A percentile compares a stretch with the other conserved stretches of the same genome.
Conservation (phyloP, 1,140 invertebrate genomes). For the Anthonomus grandis region DNA sequence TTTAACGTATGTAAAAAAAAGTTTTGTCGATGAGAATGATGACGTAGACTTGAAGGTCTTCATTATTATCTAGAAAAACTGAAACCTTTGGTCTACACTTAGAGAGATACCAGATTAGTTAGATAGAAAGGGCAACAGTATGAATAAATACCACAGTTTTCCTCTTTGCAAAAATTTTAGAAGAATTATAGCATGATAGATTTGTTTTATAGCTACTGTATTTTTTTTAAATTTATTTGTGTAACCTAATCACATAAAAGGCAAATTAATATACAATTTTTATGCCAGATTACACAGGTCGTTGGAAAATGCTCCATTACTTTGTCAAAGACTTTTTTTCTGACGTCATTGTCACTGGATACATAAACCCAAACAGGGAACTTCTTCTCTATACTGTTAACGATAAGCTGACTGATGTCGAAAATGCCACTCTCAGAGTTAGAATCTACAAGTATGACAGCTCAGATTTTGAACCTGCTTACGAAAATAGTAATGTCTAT, state of each 20-base stretch:
- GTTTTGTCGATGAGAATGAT: no score
- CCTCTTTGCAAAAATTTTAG: conserved; percentile 57
- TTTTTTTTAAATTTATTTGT: not conserved
- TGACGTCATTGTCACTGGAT: conserved; percentile 51
- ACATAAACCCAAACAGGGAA: conserved; percentile 25
- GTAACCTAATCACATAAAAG: not conserved
- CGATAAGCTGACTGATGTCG: conserved; percentile 30
- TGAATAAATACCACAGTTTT: no score
- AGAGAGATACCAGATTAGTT: no score
- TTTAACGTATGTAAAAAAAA: no score
- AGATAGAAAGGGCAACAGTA: no score
- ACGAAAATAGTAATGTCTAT: not conserved
- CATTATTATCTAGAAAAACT: no score
- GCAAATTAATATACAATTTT: not conserved
- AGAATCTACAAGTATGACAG: conserved; percentile 31
- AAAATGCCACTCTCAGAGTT: conserved; percentile 21
- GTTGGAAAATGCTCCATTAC: conserved; percentile 93
- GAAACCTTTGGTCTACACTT: no score
- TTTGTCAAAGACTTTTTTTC: conserved; percentile 83
- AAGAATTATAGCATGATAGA: not conserved
- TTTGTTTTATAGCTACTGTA: no score
- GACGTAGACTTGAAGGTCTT: no score
- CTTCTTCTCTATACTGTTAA: conserved; percentile 39
- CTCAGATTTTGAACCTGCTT: conserved; percentile 11
- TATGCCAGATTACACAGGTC: conserved; percentile 68